Conservation (phyloP, 2,113 vertebrate species). For the Rafetus swinhoei region DNA sequence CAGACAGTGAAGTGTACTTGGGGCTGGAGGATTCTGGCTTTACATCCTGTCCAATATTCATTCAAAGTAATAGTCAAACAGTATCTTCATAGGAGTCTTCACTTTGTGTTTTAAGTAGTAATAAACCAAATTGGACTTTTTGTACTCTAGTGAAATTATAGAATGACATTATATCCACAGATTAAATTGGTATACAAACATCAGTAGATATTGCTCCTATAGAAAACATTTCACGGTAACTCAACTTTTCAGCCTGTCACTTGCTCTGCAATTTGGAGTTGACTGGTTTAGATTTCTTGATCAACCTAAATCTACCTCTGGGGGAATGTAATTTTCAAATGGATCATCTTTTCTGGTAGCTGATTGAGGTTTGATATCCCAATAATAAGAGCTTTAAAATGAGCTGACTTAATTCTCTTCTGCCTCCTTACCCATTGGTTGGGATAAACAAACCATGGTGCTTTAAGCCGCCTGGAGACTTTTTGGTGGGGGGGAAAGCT, state of each 20-base stretch:
- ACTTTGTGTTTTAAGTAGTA: background rate
- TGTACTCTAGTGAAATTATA: background rate
- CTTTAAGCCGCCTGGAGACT: background rate
- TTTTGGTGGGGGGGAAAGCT: background rate
- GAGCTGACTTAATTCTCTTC: background rate
- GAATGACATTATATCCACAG: background rate
- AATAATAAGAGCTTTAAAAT: background rate
- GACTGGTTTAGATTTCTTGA: background rate
- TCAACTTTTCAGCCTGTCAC: background rate
- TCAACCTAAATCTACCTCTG: background rate
- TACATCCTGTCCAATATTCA: background rate
- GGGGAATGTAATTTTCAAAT: background rate
- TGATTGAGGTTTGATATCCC: accelerated
- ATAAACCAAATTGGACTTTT: background rate
- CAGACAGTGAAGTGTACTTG: background rate
- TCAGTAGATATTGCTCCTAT: background rate
- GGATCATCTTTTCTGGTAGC: background rate
- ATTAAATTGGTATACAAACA: background rate
- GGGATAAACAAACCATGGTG: background rate
- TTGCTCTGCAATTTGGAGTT: background rate
- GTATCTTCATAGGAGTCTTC: background rate
- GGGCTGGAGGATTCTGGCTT: background rate
- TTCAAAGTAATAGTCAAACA: background rate
- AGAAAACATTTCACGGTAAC: background rate
- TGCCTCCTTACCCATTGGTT: background rate